A percentile compares a stretch with the other conserved stretches of the same genome.
Conservation (phyloP, 2,797 vertebrate species). For the Xyrichtys novacula region DNA sequence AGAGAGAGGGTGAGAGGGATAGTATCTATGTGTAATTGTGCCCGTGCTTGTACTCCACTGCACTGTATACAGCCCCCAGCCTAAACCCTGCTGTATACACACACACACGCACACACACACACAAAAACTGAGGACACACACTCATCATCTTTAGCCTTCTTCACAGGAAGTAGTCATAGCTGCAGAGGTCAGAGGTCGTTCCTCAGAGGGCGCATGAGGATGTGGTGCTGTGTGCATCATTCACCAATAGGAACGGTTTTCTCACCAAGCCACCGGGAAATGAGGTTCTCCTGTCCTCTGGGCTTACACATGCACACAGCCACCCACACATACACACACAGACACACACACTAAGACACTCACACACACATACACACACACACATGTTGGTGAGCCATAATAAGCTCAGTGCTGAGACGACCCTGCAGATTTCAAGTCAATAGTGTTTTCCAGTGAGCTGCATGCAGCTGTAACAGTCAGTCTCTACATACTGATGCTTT, state of each 20-base stretch:
- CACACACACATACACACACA: background rate
- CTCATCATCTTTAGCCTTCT: slow-evolving; percentile 15
- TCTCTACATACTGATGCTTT: background rate
- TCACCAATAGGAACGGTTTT: slow-evolving; percentile 55
- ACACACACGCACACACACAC: slow-evolving; percentile 9
- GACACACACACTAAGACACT: slow-evolving; percentile 7
- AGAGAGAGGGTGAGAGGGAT: background rate
- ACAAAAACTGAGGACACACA: no score
- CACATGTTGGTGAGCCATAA: slow-evolving; percentile 18
- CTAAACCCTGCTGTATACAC: background rate
- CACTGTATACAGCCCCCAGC: background rate
- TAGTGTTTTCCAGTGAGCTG: slow-evolving; percentile 16
- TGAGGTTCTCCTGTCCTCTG: slow-evolving; percentile 53
- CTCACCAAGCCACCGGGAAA: slow-evolving; percentile 60
- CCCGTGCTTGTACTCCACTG: slow-evolving; percentile 13
- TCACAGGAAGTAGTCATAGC: slow-evolving; percentile 64
- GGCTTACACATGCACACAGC: slow-evolving; percentile 40
- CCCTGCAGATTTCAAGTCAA: slow-evolving; percentile 37
- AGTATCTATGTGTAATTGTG: slow-evolving; percentile 1
- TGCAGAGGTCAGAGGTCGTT: slow-evolving; percentile 41
- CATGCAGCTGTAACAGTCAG: background rate
- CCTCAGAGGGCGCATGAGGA: slow-evolving; percentile 67
- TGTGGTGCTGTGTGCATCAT: slow-evolving; percentile 56
- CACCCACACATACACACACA: slow-evolving; percentile 24
- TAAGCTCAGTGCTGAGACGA: slow-evolving; percentile 34